These are phyloP conservation scores for Caenorhabditis imperialis DNA, from an alignment of 2,888 invertebrate genomes.

Conservation along the genomic window DNA sequence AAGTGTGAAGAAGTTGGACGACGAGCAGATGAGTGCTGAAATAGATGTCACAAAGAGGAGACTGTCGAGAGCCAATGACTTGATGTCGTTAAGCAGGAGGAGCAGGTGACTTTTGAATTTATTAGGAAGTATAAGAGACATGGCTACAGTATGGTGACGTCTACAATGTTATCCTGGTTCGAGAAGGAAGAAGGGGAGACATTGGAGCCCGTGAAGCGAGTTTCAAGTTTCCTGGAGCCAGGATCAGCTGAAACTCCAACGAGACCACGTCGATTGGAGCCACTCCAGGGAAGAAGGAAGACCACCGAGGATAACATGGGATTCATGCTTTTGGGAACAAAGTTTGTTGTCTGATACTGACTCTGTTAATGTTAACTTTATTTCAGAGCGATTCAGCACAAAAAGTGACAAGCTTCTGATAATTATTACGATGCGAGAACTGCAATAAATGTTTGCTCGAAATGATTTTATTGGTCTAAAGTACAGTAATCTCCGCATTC, in stretches of 20 bases:
- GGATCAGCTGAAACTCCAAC: slow-evolving; percentile 8
- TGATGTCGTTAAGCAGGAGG: slow-evolving; percentile 33
- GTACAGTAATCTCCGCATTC: neutral
- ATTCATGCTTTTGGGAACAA: slow-evolving; percentile 35
- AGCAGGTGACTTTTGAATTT: slow-evolving; percentile 20
- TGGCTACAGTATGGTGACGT: slow-evolving; percentile 21
- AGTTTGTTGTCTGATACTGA: slow-evolving; percentile 4
- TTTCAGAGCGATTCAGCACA: slow-evolving; percentile 35
- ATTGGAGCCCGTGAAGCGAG: slow-evolving; percentile 15
- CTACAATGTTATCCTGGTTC: slow-evolving; percentile 40
- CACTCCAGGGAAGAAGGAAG: slow-evolving; percentile 29
- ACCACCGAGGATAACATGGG: slow-evolving; percentile 20
- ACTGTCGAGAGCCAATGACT: slow-evolving; percentile 37
- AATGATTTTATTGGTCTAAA: neutral
- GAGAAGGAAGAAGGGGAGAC: slow-evolving; percentile 35
- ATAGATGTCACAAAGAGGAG: slow-evolving; percentile 39
- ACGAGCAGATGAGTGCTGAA: slow-evolving; percentile 37
- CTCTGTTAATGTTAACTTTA: neutral
- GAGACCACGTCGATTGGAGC: slow-evolving; percentile 32
- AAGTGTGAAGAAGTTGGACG: slow-evolving; percentile 33
- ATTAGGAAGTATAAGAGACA: too few relatives aligned
- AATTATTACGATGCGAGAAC: neutral
- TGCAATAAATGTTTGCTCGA: neutral
- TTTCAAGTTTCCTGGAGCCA: slow-evolving; percentile 31
- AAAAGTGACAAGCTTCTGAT: slow-evolving; percentile 5